These are phyloP conservation scores for Sylvilagus floridanus DNA, from an alignment of 2,797 vertebrate genomes.

Conservation along the genomic window DNA sequence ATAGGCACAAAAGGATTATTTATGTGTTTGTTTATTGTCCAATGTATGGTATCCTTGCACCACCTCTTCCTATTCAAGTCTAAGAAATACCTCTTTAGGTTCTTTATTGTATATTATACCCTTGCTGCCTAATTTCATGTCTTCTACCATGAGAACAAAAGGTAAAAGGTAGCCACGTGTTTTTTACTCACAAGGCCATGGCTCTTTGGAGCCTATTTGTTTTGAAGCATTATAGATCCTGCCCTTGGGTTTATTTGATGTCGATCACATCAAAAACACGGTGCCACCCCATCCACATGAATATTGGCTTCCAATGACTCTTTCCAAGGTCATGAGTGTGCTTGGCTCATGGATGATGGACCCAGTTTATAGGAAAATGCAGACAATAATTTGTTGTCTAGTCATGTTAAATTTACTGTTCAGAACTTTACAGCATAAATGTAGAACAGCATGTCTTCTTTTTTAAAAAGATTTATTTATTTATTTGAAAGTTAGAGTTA, in stretches of 20 bases:
- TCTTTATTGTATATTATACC: background rate
- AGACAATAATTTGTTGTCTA: slow-evolving; percentile 20
- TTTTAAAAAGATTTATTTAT: no score
- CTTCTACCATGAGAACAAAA: background rate
- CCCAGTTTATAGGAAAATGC: background rate
- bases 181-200: background rate
- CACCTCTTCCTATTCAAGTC: background rate
- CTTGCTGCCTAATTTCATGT: background rate
- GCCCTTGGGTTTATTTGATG: background rate
- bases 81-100: background rate
- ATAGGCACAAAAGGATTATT: background rate
- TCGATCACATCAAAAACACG: background rate
- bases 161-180: background rate
- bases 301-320: background rate
- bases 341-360: background rate
- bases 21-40: background rate
- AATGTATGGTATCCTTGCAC: background rate
- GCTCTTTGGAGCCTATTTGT: background rate
- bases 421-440: background rate
- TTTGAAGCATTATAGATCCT: background rate
- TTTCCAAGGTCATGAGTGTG: background rate
- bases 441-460: background rate
- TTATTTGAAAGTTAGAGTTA: no score
- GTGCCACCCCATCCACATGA: background rate
- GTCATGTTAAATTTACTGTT: background rate